Evolutionary conservation across 2,797 vertebrate species (phyloP).

Genomic region (Sitta carolinensis): DNA sequence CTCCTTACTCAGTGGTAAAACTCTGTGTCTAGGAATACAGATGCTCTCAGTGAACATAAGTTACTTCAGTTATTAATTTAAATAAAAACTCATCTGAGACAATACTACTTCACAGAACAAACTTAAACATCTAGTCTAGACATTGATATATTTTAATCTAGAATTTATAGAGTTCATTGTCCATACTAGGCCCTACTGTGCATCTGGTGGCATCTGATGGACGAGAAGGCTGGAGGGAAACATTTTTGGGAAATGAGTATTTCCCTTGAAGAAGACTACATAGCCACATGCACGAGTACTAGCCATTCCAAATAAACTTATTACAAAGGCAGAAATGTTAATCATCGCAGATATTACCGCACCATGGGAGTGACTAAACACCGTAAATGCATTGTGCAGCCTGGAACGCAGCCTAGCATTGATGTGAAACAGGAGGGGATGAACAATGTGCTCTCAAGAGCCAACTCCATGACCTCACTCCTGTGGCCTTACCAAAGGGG

Average conservation of each 20-base stretch:
- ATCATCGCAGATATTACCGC: not conserved
- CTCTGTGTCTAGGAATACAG: not conserved
- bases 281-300: not conserved
- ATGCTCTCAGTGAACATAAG: not conserved
- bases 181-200: not conserved
- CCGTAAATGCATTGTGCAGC: not conserved
- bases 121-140: not conserved
- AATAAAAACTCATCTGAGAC: not conserved
- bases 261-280: not conserved
- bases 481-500: not conserved
- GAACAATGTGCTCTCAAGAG: not conserved
- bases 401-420: not conserved
- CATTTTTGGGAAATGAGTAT: not conserved
- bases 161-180: not conserved
- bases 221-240: not conserved
- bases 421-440: not conserved
- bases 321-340: slow-evolving; percentile 16
- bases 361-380: not conserved
- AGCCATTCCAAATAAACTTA: not conserved
- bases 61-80: not conserved
- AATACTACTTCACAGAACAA: not conserved
- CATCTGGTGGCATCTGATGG: not conserved
- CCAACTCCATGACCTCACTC: slow-evolving; percentile 1
- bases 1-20: not conserved
- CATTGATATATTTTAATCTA: not conserved